Conservation (phyloP, 2,888 invertebrate genomes). For the Mantis religiosa region DNA sequence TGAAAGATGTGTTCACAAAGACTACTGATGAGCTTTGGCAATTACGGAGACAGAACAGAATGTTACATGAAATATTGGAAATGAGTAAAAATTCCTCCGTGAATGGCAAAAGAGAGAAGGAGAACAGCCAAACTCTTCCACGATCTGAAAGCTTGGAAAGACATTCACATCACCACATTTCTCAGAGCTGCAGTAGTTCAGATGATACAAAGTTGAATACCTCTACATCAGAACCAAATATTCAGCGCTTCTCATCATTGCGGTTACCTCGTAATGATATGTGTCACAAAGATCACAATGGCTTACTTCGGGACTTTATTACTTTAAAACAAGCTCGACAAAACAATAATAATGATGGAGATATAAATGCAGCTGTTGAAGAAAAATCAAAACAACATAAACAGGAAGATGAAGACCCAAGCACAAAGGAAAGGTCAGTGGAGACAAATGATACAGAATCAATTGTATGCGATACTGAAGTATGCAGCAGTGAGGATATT, state of each 20-base stretch:
- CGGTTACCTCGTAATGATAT: background rate
- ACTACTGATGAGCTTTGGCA: background rate
- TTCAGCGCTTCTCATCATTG: background rate
- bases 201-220: background rate
- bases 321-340: background rate
- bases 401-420: background rate
- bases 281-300: background rate
- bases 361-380: background rate
- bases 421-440: background rate
- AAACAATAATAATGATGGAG: background rate
- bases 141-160: background rate
- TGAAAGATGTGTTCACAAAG: background rate
- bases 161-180: background rate
- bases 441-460: background rate
- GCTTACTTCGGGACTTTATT: background rate
- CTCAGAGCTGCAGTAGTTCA: background rate
- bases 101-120: background rate
- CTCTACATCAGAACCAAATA: background rate
- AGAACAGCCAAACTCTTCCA: background rate
- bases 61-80: background rate
- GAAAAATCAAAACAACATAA: background rate
- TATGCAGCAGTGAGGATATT: background rate
- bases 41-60: background rate
- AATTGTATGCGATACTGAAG: background rate
- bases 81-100: background rate